These are phyloP conservation scores for Zaprionus taronus DNA, from an alignment of 1,140 invertebrate genomes.

Conservation along the genomic window DNA sequence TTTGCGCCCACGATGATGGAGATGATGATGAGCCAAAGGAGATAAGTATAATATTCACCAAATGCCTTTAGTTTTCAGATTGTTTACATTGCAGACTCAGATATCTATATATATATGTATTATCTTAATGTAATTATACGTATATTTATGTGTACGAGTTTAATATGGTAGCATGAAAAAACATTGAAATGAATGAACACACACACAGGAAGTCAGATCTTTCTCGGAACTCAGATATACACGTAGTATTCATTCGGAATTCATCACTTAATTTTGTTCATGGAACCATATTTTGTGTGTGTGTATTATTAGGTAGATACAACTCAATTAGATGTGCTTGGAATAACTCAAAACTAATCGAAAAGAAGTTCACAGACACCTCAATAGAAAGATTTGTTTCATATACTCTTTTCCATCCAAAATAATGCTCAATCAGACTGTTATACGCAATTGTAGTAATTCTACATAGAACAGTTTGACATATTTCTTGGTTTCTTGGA, in stretches of 20 bases:
- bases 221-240: background rate
- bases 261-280: constrained; percentile 14
- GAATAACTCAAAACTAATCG: background rate
- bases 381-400: background rate
- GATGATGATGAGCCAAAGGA: constrained; percentile 31
- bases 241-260: background rate
- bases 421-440: constrained; percentile 7
- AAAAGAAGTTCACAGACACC: background rate
- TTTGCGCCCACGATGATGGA: constrained; percentile 17
- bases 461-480: background rate
- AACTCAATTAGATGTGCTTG: constrained; percentile 31
- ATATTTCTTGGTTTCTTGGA: background rate
- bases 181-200: background rate
- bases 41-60: constrained; percentile 62
- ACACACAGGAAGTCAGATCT: background rate
- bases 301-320: constrained; percentile 52
- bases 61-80: constrained; percentile 77
- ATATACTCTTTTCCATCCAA: background rate
- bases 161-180: constrained; percentile 23
- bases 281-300: constrained; percentile 18
- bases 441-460: background rate
- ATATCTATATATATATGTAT: background rate
- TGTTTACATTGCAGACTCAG: constrained; percentile 32
- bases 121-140: background rate
- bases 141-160: constrained; percentile 7